Base-by-base conservation (phyloP, 2,888 invertebrate genomes). In the Leuctra nigra region DNA sequence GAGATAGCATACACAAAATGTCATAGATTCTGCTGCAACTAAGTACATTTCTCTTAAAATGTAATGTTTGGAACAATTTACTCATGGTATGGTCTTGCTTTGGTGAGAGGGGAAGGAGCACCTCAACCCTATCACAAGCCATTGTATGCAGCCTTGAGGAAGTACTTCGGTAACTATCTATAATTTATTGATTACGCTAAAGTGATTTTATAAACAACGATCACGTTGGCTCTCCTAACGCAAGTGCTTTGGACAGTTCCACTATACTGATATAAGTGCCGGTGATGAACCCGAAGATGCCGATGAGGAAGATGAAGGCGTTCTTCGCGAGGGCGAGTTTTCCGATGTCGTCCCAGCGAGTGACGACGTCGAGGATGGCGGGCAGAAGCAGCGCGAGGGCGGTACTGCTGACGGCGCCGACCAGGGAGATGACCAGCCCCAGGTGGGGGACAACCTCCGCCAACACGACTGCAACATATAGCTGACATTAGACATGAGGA, bases 361-460 rank as follows among this genome's bases (percentile, higher is more conserved):
- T 77, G 4, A 91, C 84, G 62, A 92, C 74, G 66, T 95, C 89
- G 61, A 95, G 84, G 56, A 92, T 76, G 0, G 94, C 90, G 1
- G 95, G 95, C 68, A 95, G 88, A 36, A 95, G 78, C 38, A 96
- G 77, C 0, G 93, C 93, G 61, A 96, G 73, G 0, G 90, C 84
- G 4, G 93, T 87, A 64, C 91, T 90, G 68, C 92, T 91, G 0
- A 29, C 79, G 0, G 95, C 91, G 4, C 96, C 96, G 23, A 96
- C 90, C 60, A 96, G 72, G 0, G 94, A 93, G 63, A 96, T 95
- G 72, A 95, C 91, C 1, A 91, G 75, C 2, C 86, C 86, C 60
- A 96, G 73, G 64, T 90, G 81, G 0, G 95, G 95, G 57, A 96
- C 88, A 1, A 86, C 77, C 68, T 44, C 44, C 44, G 44, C 44